phyloP scores from a whole-genome alignment of 2,113 vertebrate genomes.

The Tragelaphus scriptus region DNA sequence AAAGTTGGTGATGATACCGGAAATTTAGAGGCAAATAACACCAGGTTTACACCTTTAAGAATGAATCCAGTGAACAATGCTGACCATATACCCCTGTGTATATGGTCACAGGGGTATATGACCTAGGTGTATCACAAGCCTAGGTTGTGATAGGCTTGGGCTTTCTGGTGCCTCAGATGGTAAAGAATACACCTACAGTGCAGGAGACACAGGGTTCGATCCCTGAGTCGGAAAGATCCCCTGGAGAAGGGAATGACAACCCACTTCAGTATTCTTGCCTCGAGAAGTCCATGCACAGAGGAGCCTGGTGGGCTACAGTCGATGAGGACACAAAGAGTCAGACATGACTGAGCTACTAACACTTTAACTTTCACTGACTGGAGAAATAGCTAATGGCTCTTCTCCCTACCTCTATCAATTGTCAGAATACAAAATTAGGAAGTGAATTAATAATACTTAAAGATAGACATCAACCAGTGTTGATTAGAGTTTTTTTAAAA shows the following conservation, averaged over 20 bases:
- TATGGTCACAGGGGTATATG: no score
- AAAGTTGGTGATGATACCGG: background rate
- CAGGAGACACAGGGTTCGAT: background rate
- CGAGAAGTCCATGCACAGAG: background rate
- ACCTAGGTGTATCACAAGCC: background rate
- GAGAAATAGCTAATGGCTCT: background rate
- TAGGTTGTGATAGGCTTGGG: background rate
- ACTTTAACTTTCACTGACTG: background rate
- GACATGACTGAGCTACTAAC: background rate
- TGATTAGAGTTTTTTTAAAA: background rate
- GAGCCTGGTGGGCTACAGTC: background rate
- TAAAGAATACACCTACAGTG: background rate
- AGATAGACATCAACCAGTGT: background rate
- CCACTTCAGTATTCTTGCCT: background rate
- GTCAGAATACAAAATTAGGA: background rate
- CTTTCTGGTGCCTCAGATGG: background rate
- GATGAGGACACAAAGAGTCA: background rate
- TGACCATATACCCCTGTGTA: background rate
- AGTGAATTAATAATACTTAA: background rate
- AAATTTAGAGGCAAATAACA: background rate
- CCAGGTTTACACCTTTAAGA: background rate
- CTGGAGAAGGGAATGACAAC: background rate
- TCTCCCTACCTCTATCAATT: background rate
- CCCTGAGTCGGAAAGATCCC: background rate
- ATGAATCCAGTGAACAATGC: background rate